phyloP scores from a whole-genome alignment of 2,113 vertebrate genomes.

The Calidris pygmaea region DNA sequence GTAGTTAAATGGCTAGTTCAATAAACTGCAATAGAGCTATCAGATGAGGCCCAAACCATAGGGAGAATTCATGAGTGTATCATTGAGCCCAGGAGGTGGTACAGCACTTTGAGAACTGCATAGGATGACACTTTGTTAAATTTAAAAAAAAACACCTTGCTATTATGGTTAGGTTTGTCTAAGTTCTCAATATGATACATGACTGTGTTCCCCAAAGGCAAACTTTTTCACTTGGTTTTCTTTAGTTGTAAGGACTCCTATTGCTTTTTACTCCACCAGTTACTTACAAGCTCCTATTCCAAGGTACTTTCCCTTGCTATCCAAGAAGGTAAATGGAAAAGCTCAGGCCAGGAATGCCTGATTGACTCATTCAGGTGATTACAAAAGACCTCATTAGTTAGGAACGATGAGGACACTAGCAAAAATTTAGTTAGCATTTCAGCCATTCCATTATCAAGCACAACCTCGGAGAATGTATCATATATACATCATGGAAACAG shows the following conservation, averaged over 20 bases:
- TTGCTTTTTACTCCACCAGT: not conserved
- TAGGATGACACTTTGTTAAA: not conserved
- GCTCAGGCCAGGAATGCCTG: not conserved
- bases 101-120: not conserved
- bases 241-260: not conserved
- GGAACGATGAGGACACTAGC: not conserved
- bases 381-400: not conserved
- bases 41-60: not conserved
- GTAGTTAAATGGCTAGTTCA: slow-evolving; percentile 17
- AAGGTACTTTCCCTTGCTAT: not conserved
- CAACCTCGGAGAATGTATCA: not conserved
- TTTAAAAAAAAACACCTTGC: not conserved
- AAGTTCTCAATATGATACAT: not conserved
- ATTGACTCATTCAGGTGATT: not conserved
- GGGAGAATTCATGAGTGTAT: not conserved
- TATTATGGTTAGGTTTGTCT: not conserved
- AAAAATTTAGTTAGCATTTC: not conserved
- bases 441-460: not conserved
- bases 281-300: not conserved
- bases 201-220: not conserved
- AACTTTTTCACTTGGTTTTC: not conserved
- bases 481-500: not conserved
- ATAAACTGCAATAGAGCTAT: not conserved
- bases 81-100: not conserved
- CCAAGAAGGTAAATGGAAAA: not conserved